Conservation (phyloP, 2,888 invertebrate genomes). For the Stenodema calcarata region DNA sequence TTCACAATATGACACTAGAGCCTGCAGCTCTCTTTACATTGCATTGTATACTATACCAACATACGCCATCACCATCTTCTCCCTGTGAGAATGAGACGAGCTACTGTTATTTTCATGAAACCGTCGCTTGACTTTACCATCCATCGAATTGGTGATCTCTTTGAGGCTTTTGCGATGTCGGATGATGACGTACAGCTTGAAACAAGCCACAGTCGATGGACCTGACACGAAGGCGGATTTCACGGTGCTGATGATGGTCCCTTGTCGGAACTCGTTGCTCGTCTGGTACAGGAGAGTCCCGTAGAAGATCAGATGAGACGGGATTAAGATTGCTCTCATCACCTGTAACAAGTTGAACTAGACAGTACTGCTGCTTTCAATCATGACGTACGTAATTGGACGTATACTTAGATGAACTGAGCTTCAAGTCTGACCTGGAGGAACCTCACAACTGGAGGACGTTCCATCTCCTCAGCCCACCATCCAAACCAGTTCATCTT, state of each 20-base stretch:
- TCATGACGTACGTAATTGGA: no score
- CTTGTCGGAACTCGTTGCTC: conserved; percentile 18
- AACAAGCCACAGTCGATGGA: conserved; percentile 38
- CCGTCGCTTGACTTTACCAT: neutral
- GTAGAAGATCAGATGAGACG: conserved; percentile 24
- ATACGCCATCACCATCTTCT: no score
- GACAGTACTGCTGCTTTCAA: neutral
- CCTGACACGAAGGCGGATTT: conserved; percentile 42
- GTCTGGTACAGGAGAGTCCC: neutral
- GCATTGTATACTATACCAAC: no score
- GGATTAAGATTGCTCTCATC: conserved; percentile 15
- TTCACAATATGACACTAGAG: neutral
- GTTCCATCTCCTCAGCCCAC: conserved; percentile 32
- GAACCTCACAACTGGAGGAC: neutral
- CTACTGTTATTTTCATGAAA: no score
- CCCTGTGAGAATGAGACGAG: no score
- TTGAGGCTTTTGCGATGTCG: conserved; percentile 29
- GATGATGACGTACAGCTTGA: conserved; percentile 33
- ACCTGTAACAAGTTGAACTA: neutral
- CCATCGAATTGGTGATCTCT: conserved; percentile 38
- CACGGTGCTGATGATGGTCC: conserved; percentile 31
- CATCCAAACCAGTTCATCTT: conserved; percentile 42
- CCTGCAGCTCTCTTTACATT: neutral
- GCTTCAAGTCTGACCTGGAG: neutral
- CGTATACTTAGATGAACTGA: no score